These are phyloP conservation scores for Conus ventricosus DNA, from an alignment of 1,140 invertebrate genomes.

Conservation along the genomic window DNA sequence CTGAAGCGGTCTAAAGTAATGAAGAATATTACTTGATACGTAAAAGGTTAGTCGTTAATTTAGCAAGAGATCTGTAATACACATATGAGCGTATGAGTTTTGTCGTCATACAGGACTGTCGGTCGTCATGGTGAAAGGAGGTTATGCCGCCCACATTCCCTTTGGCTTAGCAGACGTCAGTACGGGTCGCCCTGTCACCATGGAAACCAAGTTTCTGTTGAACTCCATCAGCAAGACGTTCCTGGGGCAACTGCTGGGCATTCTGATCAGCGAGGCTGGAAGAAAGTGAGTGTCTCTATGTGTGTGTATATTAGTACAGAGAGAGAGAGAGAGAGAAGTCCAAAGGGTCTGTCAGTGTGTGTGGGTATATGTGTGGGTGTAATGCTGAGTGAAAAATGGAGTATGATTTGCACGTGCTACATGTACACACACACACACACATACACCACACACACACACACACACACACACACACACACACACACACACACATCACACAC, in stretches of 20 bases:
- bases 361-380: slow-evolving; percentile 11
- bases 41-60: too few relatives aligned
- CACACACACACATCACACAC: too few relatives aligned
- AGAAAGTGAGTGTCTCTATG: slow-evolving; percentile 22
- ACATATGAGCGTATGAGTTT: too few relatives aligned
- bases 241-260: slow-evolving; percentile 14
- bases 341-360: neutral
- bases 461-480: too few relatives aligned
- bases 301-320: neutral
- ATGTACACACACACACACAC: too few relatives aligned
- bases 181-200: slow-evolving; percentile 8
- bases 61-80: too few relatives aligned
- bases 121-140: slow-evolving; percentile 13
- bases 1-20: too few relatives aligned
- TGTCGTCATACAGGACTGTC: neutral
- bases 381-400: neutral
- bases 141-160: neutral
- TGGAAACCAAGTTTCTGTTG: slow-evolving; percentile 31
- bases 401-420: too few relatives aligned
- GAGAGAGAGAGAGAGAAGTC: neutral
- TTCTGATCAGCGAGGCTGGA: slow-evolving; percentile 17
- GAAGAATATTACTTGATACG: too few relatives aligned
- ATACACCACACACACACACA: too few relatives aligned
- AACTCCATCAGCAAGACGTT: slow-evolving; percentile 31
- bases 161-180: neutral